A percentile compares a stretch with the other conserved stretches of the same genome.
Conservation (phyloP, 2,888 invertebrate species). For the Spilarctia lutea region DNA sequence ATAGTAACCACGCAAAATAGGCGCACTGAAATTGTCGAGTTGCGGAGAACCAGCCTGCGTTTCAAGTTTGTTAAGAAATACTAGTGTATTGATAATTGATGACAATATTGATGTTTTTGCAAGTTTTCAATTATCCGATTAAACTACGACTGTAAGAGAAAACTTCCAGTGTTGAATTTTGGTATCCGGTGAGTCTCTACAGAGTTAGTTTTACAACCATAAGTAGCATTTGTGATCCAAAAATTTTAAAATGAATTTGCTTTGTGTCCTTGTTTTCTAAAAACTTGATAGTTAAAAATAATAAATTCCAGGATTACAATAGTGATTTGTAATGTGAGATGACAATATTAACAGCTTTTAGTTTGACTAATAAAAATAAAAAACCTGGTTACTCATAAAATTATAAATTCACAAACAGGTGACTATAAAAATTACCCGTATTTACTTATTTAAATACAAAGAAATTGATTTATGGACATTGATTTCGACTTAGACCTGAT, state of each 20-base stretch:
- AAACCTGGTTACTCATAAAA: not conserved
- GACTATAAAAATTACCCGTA: not conserved
- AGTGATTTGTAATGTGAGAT: too few relatives aligned
- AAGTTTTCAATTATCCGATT: not conserved
- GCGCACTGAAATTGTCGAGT: too few relatives aligned
- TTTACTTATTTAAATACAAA: conserved; percentile 10
- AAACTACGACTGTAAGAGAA: not conserved
- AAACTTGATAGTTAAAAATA: too few relatives aligned
- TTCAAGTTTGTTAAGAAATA: too few relatives aligned
- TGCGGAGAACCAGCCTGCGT: too few relatives aligned
- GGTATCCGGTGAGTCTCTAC: not conserved
- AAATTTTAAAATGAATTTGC: too few relatives aligned
- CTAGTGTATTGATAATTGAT: too few relatives aligned
- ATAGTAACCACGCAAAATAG: too few relatives aligned
- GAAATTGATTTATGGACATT: conserved; percentile 12
- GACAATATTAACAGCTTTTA: not conserved
- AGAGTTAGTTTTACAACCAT: not conserved
- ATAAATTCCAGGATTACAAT: too few relatives aligned
- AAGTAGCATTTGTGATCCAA: not conserved
- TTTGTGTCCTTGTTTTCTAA: too few relatives aligned
- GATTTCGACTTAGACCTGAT: conserved; percentile 25
- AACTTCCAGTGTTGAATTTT: not conserved
- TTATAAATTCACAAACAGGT: not conserved
- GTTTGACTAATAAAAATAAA: not conserved
- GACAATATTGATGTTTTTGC: not conserved